These are phyloP conservation scores for Pampus argenteus DNA, from an alignment of 2,797 vertebrate species.

Conservation along the genomic window DNA sequence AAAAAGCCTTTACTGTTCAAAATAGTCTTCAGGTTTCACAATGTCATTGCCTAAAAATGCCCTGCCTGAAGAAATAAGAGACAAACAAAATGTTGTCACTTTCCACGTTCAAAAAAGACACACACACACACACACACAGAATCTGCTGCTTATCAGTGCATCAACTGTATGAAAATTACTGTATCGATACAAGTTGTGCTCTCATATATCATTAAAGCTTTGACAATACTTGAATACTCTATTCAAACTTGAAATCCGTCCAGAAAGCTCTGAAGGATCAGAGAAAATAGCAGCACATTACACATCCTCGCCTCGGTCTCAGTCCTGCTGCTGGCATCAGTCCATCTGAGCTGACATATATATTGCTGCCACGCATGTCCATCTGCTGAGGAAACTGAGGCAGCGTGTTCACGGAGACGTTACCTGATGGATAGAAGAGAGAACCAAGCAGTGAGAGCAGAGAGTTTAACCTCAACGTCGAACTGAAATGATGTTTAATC, in stretches of 20 bases:
- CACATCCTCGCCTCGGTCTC: slow-evolving; percentile 19
- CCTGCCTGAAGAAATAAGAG: no score
- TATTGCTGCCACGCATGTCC: slow-evolving; percentile 40
- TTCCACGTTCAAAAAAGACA: no score
- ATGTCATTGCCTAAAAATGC: no score
- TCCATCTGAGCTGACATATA: slow-evolving; percentile 42
- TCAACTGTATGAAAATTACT: slow-evolving; percentile 8
- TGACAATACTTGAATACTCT: slow-evolving; percentile 18
- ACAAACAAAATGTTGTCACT: no score
- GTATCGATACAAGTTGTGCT: slow-evolving; percentile 11
- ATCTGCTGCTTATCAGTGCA: background rate
- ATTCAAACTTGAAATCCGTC: slow-evolving; percentile 35
- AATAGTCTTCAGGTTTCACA: no score
- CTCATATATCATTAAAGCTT: slow-evolving; percentile 34
- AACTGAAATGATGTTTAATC: no score
- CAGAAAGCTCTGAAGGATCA: background rate
- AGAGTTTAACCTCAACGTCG: background rate
- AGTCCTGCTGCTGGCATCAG: slow-evolving; percentile 11
- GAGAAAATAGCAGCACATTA: slow-evolving; percentile 13
- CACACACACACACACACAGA: no score
- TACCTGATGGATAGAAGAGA: slow-evolving; percentile 21
- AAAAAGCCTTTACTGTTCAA: no score
- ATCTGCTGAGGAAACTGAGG: slow-evolving; percentile 36
- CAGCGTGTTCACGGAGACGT: background rate
- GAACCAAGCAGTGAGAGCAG: background rate